Conservation (phyloP, 2,797 vertebrate genomes). For the Echeneis naucrates region DNA sequence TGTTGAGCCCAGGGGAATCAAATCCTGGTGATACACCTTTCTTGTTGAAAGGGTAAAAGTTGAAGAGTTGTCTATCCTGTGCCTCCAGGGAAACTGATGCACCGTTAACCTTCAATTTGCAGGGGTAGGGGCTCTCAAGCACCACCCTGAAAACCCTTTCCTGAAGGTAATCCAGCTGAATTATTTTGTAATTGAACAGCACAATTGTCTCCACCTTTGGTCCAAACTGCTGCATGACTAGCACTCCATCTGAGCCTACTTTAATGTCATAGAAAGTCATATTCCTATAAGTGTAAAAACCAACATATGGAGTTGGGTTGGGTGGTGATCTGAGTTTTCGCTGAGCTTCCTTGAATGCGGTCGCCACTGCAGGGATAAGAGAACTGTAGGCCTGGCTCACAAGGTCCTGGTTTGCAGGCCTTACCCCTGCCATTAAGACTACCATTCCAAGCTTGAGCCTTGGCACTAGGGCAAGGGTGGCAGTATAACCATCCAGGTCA, state of each 20-base stretch:
- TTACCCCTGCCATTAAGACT: slow-evolving; percentile 89
- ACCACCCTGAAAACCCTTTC: slow-evolving; percentile 90
- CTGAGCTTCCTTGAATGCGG: slow-evolving; percentile 84
- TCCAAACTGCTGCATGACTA: slow-evolving; percentile 93
- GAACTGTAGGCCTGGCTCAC: slow-evolving; percentile 81
- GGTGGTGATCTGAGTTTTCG: slow-evolving; percentile 83
- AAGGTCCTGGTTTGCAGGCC: slow-evolving; percentile 84
- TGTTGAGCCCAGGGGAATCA: slow-evolving; percentile 92
- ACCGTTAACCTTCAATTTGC: slow-evolving; percentile 86
- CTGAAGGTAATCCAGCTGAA: slow-evolving; percentile 88
- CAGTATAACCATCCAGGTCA: slow-evolving; percentile 91
- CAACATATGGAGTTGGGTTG: slow-evolving; percentile 85
- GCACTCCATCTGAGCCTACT: slow-evolving; percentile 79
- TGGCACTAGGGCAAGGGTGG: slow-evolving; percentile 90
- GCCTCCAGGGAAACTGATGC: slow-evolving; percentile 90
- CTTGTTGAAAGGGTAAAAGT: slow-evolving; percentile 87
- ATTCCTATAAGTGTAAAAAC: slow-evolving; percentile 91
- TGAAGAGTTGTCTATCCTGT: slow-evolving; percentile 92
- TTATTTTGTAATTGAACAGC: slow-evolving; percentile 86
- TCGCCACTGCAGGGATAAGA: slow-evolving; percentile 90
- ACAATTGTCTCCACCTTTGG: slow-evolving; percentile 88
- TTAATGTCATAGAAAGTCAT: slow-evolving; percentile 93
- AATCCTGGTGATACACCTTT: slow-evolving; percentile 90
- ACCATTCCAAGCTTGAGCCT: slow-evolving; percentile 89
- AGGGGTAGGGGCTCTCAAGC: slow-evolving; percentile 92